A percentile compares a stretch with the other conserved stretches of the same genome.
Conservation (phyloP, 2,113 vertebrate species). For the Ictidomys tridecemlineatus region DNA sequence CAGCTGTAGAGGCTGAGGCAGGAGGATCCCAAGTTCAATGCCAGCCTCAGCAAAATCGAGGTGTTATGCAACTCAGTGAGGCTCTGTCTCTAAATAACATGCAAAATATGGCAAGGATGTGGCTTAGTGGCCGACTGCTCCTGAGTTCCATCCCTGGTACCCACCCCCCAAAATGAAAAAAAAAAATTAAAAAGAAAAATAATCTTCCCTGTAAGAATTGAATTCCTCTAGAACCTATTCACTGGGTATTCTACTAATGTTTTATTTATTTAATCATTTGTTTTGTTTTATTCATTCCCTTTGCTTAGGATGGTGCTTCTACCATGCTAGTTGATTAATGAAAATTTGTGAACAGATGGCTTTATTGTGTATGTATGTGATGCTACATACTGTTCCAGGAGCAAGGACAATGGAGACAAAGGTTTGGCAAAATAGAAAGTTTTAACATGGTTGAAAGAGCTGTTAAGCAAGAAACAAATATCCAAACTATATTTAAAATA, state of each 20-base stretch:
- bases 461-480: background rate
- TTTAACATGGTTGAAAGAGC: background rate
- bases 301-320: background rate
- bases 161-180: too few species aligned
- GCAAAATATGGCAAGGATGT: too few species aligned
- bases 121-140: too few species aligned
- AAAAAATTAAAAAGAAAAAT: background rate
- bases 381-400: background rate
- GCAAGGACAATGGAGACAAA: too few species aligned
- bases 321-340: background rate
- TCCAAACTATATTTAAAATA: background rate
- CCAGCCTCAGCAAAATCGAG: too few species aligned
- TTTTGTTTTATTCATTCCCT: background rate
- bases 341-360: background rate
- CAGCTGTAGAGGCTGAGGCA: too few species aligned
- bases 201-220: background rate
- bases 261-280: background rate
- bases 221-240: background rate
- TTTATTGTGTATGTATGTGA: background rate
- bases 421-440: too few species aligned
- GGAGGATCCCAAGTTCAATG: too few species aligned
- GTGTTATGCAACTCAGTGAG: too few species aligned
- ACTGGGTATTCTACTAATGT: background rate
- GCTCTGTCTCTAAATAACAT: too few species aligned
- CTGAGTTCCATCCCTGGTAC: too few species aligned